A percentile compares a stretch with the other conserved stretches of the same genome.
Evolutionary conservation across 2,113 vertebrate species (phyloP).

Genomic region (Anoplopoma fimbria): DNA sequence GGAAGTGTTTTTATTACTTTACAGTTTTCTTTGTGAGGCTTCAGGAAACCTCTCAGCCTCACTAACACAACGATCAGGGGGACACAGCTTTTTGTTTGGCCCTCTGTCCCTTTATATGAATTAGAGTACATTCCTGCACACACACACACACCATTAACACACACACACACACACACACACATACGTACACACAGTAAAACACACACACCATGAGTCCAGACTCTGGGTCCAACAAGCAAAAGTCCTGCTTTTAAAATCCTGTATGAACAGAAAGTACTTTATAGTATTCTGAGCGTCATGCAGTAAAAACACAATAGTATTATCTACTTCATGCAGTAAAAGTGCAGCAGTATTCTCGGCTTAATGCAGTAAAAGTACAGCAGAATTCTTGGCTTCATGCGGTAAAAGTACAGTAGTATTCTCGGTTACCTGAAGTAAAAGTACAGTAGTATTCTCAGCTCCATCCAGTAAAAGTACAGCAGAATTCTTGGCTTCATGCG

Average conservation of each 20-base stretch:
- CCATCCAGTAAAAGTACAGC: too few relatives aligned
- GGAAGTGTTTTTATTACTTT: constrained; percentile 72
- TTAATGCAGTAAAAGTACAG: too few relatives aligned
- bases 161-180: too few relatives aligned
- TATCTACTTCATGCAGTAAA: neutral
- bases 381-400: too few relatives aligned
- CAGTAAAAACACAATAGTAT: neutral
- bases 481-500: too few relatives aligned
- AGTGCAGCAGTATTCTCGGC: neutral
- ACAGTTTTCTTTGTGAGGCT: constrained; percentile 68
- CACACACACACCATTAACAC: neutral
- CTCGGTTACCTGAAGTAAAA: too few relatives aligned
- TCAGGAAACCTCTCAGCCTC: constrained; percentile 46
- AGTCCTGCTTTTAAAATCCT: neutral
- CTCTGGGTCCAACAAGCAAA: neutral
- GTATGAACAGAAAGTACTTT: neutral
- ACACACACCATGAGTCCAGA: constrained; percentile 13
- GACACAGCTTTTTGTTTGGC: neutral
- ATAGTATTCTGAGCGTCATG: neutral
- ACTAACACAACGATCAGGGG: neutral
- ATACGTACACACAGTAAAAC: neutral
- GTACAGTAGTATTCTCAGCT: too few relatives aligned
- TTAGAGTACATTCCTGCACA: neutral
- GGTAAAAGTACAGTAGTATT: too few relatives aligned
- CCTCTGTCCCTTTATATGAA: neutral